Percentiles rank a stretch among this genome's conserved stretches.
Evolutionary conservation across 2,888 invertebrate genomes (phyloP).

Genomic region (Apoda limacodes): DNA sequence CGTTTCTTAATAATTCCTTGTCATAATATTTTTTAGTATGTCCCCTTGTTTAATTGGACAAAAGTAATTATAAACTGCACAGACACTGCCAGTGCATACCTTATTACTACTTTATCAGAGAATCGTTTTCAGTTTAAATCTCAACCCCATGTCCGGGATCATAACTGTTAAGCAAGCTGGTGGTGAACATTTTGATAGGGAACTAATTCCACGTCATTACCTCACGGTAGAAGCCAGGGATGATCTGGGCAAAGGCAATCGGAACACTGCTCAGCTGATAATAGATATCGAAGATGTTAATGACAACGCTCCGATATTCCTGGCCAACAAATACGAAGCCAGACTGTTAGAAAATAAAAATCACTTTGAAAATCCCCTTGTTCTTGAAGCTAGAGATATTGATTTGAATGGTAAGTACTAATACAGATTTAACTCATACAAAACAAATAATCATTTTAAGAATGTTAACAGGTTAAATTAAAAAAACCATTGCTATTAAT

Average conservation of each 20-base stretch:
- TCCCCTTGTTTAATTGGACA: no score
- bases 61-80: no score
- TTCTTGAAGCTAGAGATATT: conserved; percentile 85
- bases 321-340: conserved; percentile 85
- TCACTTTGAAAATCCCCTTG: conserved; percentile 80
- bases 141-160: conserved; percentile 86
- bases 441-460: not conserved
- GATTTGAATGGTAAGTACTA: conserved; percentile 79
- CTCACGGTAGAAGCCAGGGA: conserved; percentile 92
- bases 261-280: conserved; percentile 86
- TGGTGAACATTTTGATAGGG: conserved; percentile 86
- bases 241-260: conserved; percentile 67
- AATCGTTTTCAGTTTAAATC: conserved; percentile 73
- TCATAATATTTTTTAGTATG: no score
- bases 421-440: not conserved
- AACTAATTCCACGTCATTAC: conserved; percentile 84
- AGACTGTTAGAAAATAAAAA: conserved; percentile 85
- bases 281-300: conserved; percentile 89
- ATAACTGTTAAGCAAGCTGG: conserved; percentile 84
- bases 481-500: no score
- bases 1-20: no score
- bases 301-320: conserved; percentile 89
- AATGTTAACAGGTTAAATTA: not conserved
- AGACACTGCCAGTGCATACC: no score
- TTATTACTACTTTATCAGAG: no score